Base-by-base conservation (phyloP, 1,140 invertebrate species). In the Coenobita brevimanus region DNA sequence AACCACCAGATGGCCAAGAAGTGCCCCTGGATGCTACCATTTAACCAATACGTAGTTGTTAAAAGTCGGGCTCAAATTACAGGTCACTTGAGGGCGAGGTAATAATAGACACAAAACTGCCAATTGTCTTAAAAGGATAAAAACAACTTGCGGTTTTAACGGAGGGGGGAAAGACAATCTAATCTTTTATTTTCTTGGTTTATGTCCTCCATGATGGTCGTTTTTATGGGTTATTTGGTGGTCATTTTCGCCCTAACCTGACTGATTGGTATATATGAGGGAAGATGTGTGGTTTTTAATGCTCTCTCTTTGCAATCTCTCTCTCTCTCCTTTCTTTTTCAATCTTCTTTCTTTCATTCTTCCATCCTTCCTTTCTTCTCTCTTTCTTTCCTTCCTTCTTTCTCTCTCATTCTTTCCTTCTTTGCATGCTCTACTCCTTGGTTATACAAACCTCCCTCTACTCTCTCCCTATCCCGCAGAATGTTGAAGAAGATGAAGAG, bases 11-110 rank as follows among this genome's bases (percentile, higher is more conserved):
- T 57, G 27, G 33, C 78, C 78, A 81, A 54, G 62, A 41, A 81
- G n/a, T 21, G 36, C 13, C 33, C 57, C 78, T 64, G 33, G 1
- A 43, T 54, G 78, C 78, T 81, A 64, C 78, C 54, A 81, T 81
- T 81, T 64, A 81, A 81, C 54, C 46, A 64, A 41, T 60, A 81
- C 78, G 38, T 81, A 38, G 33, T 81, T 60, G 67, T 64, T 81
- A 81, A 30, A 64, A 36, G 62, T 41, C 67, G 54, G 57, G n/a
- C 38, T 38, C 57, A 81, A 81, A 81, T 81, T 81, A 81, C 54
- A 64, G 57, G 67, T 38, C 57, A 62, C 17, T 64, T 33, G 0
- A 24, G 75, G 41, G 50, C 57, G 57, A 38, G 24, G 21, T 36
- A 71, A 38, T 17, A 71, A 38, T 38, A 71, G 41, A 33, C 67